Percentiles rank a stretch among this genome's conserved stretches.
Evolutionary conservation across 2,797 vertebrate genomes (phyloP).

Genomic region (Nannoperca australis): DNA sequence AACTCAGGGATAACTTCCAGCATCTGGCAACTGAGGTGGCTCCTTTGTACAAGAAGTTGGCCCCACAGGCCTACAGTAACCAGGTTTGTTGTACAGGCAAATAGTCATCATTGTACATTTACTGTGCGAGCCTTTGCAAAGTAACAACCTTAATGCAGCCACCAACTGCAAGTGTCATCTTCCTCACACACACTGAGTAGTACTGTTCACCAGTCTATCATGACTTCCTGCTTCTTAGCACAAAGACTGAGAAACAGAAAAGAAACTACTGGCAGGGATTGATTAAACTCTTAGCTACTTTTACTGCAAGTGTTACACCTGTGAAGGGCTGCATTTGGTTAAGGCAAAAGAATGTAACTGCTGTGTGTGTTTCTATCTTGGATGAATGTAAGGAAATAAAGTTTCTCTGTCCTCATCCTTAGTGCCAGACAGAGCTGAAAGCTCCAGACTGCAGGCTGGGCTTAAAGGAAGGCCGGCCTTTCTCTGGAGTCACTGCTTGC

Average conservation of each 20-base stretch:
- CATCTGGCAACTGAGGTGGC: constrained; percentile 93
- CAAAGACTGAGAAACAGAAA: not conserved
- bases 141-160: not conserved
- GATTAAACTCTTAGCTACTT: not conserved
- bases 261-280: not conserved
- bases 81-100: constrained; percentile 86
- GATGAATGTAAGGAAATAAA: constrained; percentile 4
- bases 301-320: not conserved
- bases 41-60: constrained; percentile 93
- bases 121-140: not conserved
- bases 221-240: not conserved
- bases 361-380: not conserved
- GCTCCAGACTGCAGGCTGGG: constrained; percentile 95
- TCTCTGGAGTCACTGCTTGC: constrained; percentile 97
- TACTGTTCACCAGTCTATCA: not conserved
- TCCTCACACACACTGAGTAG: not conserved
- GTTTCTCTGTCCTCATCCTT: constrained; percentile 27
- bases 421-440: constrained; percentile 91
- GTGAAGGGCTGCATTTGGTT: not conserved
- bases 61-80: constrained; percentile 96
- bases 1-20: constrained; percentile 95
- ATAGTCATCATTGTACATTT: not conserved
- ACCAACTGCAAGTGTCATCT: not conserved
- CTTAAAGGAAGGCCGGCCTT: constrained; percentile 94
- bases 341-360: not conserved